Conservation (phyloP, 2,888 invertebrate genomes). For the Miltochrista miniata region DNA sequence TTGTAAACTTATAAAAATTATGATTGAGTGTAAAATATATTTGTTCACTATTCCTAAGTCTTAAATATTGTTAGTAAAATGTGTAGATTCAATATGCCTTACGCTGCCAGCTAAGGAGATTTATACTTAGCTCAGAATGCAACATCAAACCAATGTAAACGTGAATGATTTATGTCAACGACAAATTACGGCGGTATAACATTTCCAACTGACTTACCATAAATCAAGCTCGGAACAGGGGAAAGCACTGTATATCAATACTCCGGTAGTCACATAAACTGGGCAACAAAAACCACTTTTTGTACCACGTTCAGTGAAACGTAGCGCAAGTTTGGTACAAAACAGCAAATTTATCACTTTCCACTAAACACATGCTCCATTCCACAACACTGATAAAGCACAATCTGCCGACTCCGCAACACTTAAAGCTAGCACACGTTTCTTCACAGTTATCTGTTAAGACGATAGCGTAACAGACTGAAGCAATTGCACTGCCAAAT, state of each 20-base stretch:
- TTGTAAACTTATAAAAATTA: constrained; percentile 17
- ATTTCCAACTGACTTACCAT: constrained; percentile 65
- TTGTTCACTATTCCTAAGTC: too few species aligned
- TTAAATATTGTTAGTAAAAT: too few species aligned
- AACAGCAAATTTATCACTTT: constrained; percentile 70
- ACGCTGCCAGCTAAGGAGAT: not conserved
- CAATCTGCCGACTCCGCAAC: constrained; percentile 66
- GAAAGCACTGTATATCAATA: constrained; percentile 67
- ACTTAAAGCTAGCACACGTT: constrained; percentile 73
- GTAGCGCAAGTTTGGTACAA: constrained; percentile 60
- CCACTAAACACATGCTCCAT: constrained; percentile 71
- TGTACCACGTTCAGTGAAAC: constrained; percentile 70
- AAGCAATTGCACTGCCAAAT: constrained; percentile 72
- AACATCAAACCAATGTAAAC: constrained; percentile 18
- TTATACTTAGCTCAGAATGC: constrained; percentile 15
- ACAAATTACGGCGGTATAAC: constrained; percentile 35
- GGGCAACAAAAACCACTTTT: constrained; percentile 71
- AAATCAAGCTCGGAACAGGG: constrained; percentile 66
- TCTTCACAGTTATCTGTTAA: constrained; percentile 76
- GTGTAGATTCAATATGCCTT: too few species aligned
- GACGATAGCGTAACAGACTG: constrained; percentile 67
- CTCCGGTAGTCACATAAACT: constrained; percentile 69
- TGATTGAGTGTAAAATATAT: constrained; percentile 2
- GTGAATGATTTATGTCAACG: constrained; percentile 29
- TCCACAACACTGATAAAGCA: constrained; percentile 73